Percentiles rank a stretch among this genome's conserved stretches.
Conservation (phyloP, 2,113 vertebrate species). For the Bungarus multicinctus region DNA sequence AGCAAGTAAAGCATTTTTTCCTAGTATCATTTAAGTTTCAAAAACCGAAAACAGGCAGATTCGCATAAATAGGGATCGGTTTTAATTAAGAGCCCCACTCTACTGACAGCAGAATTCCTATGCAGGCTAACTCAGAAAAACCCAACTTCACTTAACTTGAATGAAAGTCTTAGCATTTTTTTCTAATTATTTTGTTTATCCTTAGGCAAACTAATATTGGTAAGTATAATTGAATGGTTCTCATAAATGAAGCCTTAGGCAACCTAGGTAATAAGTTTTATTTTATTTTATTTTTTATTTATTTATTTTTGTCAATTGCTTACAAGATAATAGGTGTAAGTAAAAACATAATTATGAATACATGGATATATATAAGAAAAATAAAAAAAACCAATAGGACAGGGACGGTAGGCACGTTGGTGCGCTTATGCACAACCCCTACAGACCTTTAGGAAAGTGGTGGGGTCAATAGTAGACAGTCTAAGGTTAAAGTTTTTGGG, state of each 20-base stretch:
- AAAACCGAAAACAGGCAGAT: not conserved
- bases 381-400: too few species aligned
- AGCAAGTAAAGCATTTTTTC: not conserved
- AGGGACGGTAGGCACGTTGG: too few species aligned
- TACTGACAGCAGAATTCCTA: not conserved
- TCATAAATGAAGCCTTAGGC: not conserved
- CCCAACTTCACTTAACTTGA: not conserved
- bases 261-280: not conserved
- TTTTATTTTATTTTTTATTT: too few species aligned
- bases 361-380: too few species aligned
- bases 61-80: not conserved
- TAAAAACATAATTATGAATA: too few species aligned
- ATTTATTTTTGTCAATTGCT: too few species aligned
- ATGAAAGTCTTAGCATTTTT: not conserved
- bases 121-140: not conserved
- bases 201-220: not conserved
- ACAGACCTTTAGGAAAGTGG: too few species aligned
- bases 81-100: not conserved
- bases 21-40: not conserved
- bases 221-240: not conserved
- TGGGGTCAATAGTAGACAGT: too few species aligned
- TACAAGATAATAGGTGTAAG: too few species aligned
- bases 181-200: not conserved
- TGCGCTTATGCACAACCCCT: too few species aligned
- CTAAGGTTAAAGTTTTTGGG: too few species aligned